These are phyloP conservation scores for Champsocephalus esox DNA, from an alignment of 2,797 vertebrate species.

Conservation along the genomic window DNA sequence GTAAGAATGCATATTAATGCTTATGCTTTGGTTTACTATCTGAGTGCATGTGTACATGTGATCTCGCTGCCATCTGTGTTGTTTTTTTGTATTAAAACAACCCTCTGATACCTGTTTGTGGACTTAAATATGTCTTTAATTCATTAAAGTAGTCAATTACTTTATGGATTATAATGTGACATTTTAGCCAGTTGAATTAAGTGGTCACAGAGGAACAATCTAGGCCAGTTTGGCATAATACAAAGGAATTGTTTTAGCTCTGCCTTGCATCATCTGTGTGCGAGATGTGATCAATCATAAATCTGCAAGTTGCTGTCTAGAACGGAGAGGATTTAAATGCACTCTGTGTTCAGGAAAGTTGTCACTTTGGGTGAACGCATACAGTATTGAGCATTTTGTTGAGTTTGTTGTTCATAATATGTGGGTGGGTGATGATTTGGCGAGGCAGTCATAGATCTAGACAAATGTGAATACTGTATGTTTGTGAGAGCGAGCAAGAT, in stretches of 20 bases:
- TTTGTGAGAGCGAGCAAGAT: constrained; percentile 3
- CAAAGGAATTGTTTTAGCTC: constrained; percentile 26
- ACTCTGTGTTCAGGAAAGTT: constrained; percentile 49
- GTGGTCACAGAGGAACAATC: constrained; percentile 46
- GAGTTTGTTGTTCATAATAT: constrained; percentile 43
- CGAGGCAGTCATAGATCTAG: constrained; percentile 33
- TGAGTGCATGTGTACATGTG: neutral
- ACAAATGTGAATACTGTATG: constrained; percentile 9
- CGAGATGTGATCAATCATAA: constrained; percentile 50
- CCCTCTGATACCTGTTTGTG: no score
- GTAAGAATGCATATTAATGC: neutral
- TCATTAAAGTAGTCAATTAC: constrained; percentile 22
- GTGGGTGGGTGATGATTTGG: constrained; percentile 13
- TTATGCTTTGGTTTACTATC: neutral
- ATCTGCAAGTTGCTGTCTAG: constrained; percentile 53
- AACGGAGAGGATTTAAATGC: constrained; percentile 37
- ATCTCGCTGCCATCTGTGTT: neutral
- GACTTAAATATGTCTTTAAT: neutral
- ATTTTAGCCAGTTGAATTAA: constrained; percentile 47
- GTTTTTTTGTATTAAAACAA: no score
- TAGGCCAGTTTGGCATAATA: constrained; percentile 36
- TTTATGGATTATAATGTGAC: constrained; percentile 32
- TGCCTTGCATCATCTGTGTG: constrained; percentile 34
- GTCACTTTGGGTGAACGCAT: constrained; percentile 43
- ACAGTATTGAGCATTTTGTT: constrained; percentile 42